phyloP scores from a whole-genome alignment of 2,888 invertebrate genomes.

The Pseudococcus longispinus region DNA sequence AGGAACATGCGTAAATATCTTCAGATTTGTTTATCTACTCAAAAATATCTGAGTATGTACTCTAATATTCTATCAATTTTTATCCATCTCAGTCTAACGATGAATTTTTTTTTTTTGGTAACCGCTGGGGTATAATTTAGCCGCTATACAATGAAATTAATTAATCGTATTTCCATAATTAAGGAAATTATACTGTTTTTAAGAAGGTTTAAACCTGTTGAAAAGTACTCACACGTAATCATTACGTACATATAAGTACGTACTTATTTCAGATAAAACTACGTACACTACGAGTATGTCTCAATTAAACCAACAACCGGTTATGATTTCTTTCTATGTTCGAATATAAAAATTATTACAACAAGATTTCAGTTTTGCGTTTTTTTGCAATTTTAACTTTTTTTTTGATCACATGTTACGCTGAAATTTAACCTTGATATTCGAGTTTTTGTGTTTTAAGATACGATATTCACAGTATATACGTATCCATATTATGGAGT shows the following conservation, averaged over 20 bases:
- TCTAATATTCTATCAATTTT: not conserved
- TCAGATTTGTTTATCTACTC: too few relatives aligned
- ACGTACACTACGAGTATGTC: not conserved
- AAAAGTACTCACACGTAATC: not conserved
- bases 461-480: not conserved
- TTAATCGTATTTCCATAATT: not conserved
- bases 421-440: not conserved
- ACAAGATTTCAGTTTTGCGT: not conserved
- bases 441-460: not conserved
- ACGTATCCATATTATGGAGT: not conserved
- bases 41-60: too few relatives aligned
- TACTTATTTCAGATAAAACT: not conserved
- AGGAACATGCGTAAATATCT: too few relatives aligned
- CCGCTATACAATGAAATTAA: not conserved
- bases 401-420: not conserved
- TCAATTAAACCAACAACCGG: slow-evolving; percentile 12
- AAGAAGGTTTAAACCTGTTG: not conserved
- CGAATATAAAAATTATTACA: not conserved
- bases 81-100: not conserved
- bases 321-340: not conserved
- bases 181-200: not conserved
- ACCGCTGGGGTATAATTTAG: not conserved
- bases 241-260: not conserved
- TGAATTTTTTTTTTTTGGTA: not conserved
- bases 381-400: not conserved